phyloP scores from a whole-genome alignment of 2,113 vertebrate species.

The Pandion haliaetus region DNA sequence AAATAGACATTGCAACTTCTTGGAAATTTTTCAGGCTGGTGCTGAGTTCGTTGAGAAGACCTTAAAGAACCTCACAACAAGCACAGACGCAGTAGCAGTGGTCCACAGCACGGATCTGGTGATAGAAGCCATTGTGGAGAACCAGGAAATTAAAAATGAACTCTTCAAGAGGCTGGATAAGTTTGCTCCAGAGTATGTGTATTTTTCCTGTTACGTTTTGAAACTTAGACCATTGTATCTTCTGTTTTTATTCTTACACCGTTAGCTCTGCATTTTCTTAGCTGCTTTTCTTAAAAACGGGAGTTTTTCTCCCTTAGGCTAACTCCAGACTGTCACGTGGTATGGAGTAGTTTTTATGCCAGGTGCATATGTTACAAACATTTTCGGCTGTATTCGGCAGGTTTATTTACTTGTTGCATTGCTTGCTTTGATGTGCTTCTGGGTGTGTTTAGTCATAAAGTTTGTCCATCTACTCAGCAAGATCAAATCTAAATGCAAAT shows the following conservation, averaged over 20 bases:
- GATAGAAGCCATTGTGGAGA: constrained; percentile 95
- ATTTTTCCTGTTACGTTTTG: not conserved
- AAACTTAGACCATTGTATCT: not conserved
- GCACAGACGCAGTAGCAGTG: constrained; percentile 80
- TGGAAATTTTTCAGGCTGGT: constrained; percentile 77
- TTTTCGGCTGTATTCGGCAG: not conserved
- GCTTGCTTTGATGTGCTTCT: not conserved
- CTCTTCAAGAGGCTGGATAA: constrained; percentile 91
- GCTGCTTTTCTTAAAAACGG: not conserved
- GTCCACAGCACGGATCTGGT: constrained; percentile 88
- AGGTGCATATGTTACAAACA: not conserved
- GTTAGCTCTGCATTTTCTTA: not conserved
- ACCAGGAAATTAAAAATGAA: constrained; percentile 85
- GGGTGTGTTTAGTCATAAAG: not conserved
- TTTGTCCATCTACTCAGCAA: not conserved
- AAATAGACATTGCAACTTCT: not conserved
- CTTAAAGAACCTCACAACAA: constrained; percentile 81
- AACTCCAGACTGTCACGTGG: not conserved
- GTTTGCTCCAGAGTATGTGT: constrained; percentile 86
- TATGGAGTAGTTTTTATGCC: not conserved
- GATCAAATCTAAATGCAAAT: not conserved
- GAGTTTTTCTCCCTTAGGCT: not conserved
- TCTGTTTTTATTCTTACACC: not conserved
- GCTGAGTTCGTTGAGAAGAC: constrained; percentile 86
- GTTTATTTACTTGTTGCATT: not conserved